Conservation (phyloP, 2,797 vertebrate genomes). For the Cyclura pinguis region DNA sequence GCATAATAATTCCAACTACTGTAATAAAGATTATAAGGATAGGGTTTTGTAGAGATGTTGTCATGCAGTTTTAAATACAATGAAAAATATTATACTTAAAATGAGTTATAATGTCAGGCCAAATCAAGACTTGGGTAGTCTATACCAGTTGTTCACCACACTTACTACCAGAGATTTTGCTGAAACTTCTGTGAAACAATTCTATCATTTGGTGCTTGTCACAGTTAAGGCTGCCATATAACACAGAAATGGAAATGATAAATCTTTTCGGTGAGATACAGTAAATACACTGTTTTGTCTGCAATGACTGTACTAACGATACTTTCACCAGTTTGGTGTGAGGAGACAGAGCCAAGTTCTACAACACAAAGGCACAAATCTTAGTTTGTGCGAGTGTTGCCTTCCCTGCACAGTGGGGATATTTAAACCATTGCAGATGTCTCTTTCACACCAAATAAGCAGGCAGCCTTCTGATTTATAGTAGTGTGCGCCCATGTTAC, state of each 20-base stretch:
- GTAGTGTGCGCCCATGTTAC: not conserved
- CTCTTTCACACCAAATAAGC: not conserved
- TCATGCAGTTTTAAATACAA: not conserved
- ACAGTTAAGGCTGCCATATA: not conserved
- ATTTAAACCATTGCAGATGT: not conserved
- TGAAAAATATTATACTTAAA: conserved; percentile 1
- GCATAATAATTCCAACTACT: not conserved
- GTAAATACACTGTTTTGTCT: not conserved
- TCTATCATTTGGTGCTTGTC: not conserved
- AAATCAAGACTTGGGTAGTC: not conserved
- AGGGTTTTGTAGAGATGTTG: not conserved
- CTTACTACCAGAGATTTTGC: not conserved
- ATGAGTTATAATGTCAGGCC: not conserved
- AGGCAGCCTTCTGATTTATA: not conserved
- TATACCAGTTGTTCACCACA: not conserved
- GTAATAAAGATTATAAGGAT: not conserved
- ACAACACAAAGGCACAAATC: not conserved
- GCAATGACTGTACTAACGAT: not conserved
- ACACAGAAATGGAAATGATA: not conserved
- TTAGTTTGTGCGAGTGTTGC: not conserved
- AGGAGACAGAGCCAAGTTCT: not conserved
- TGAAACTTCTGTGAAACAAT: not conserved
- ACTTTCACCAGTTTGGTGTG: not conserved
- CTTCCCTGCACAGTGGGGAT: not conserved
- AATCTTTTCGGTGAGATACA: not conserved